Evolutionary conservation across 2,888 invertebrate genomes (phyloP).

Genomic region (Panopea generosa): DNA sequence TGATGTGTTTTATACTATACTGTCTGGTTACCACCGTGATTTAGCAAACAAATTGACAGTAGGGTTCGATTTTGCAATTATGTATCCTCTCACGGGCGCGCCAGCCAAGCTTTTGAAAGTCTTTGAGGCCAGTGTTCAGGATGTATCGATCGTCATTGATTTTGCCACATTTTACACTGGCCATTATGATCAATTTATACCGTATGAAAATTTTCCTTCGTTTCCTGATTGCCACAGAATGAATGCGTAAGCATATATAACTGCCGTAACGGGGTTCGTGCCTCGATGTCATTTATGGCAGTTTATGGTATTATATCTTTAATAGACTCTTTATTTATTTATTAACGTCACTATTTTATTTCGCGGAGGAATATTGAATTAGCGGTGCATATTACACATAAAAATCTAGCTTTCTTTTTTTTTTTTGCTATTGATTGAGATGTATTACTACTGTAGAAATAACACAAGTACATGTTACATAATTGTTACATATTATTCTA

Average conservation of each 20-base stretch:
- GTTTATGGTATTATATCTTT: conserved; percentile 53
- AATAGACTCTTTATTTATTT: conserved; percentile 45
- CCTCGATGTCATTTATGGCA: conserved; percentile 33
- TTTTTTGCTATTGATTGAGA: neutral
- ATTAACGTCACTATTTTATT: conserved; percentile 30
- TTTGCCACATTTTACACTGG: conserved; percentile 24
- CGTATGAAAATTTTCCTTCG: conserved; percentile 40
- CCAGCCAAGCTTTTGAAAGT: neutral
- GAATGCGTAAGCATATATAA: conserved; percentile 33
- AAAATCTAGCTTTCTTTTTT: neutral
- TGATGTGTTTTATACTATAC: neutral
- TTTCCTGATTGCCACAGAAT: conserved; percentile 25
- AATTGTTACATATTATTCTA: conserved; percentile 25
- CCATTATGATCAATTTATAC: conserved; percentile 55
- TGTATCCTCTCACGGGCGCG: conserved; percentile 9
- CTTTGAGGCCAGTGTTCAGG: conserved; percentile 1
- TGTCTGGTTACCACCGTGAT: conserved; percentile 25
- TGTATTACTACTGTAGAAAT: neutral
- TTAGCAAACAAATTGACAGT: conserved; percentile 37
- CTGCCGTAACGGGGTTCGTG: conserved; percentile 31
- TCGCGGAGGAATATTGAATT: conserved; percentile 29
- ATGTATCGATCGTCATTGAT: conserved; percentile 18
- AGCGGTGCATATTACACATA: conserved; percentile 20
- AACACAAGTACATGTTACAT: neutral
- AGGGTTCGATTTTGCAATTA: conserved; percentile 58